Conservation (phyloP, 1,140 invertebrate species). For the Myzus persicae region DNA sequence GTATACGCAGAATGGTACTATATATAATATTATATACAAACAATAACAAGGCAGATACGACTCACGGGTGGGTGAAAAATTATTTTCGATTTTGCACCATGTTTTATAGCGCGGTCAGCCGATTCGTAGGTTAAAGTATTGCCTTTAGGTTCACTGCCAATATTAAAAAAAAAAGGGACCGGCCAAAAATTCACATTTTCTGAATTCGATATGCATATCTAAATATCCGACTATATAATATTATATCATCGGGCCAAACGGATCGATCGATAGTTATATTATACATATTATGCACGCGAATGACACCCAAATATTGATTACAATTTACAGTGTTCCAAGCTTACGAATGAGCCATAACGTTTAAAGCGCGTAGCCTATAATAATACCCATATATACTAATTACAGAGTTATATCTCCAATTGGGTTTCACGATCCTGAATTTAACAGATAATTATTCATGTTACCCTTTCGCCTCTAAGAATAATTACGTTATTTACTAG, state of each 20-base stretch:
- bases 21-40: too few species aligned
- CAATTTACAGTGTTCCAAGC: background rate
- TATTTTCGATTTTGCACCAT: background rate
- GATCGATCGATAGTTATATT: background rate
- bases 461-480: background rate
- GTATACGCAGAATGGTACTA: background rate
- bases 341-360: background rate
- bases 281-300: background rate
- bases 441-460: background rate
- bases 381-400: background rate
- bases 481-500: background rate
- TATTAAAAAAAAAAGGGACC: background rate
- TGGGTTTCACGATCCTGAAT: background rate
- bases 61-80: background rate
- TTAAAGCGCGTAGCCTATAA: background rate
- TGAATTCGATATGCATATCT: background rate
- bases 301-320: background rate
- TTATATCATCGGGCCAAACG: background rate
- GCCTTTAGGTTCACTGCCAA: background rate
- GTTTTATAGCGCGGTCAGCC: background rate
- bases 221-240: background rate
- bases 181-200: background rate
- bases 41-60: too few species aligned
- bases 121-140: background rate
- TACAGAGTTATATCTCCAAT: background rate